These are phyloP conservation scores for Holothuria leucospilota DNA, from an alignment of 53 echinoderm and acorn worm species.

Conservation along the genomic window DNA sequence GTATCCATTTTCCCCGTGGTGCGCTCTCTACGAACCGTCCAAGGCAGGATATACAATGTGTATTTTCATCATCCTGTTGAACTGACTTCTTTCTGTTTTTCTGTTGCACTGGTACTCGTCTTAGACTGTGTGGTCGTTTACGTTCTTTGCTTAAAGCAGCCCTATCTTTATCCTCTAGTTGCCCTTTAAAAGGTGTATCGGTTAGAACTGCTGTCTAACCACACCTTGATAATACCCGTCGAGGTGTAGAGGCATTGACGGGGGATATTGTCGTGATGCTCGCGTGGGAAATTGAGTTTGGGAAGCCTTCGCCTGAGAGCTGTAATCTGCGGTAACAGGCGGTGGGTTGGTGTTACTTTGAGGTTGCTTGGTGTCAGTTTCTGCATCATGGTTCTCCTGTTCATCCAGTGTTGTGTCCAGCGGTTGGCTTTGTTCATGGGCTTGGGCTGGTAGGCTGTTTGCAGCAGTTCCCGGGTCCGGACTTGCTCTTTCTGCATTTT, in stretches of 20 bases:
- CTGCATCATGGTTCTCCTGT: slow-evolving; percentile 3
- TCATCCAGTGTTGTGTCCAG: too few species aligned
- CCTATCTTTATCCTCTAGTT: too few species aligned
- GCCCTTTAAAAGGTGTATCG: too few species aligned
- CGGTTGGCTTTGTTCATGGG: not conserved
- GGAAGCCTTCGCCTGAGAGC: not conserved
- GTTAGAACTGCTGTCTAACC: too few species aligned
- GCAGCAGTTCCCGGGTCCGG: not conserved
- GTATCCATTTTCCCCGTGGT: slow-evolving; percentile 16
- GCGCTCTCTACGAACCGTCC: slow-evolving; percentile 10
- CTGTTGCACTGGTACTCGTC: too few species aligned
- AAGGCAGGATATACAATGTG: slow-evolving; percentile 29
- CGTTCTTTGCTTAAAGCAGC: too few species aligned
- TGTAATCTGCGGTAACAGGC: not conserved
- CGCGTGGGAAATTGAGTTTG: not conserved
- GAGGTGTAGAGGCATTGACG: too few species aligned
- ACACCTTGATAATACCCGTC: too few species aligned
- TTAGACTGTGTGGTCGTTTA: too few species aligned
- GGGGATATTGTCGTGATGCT: too few species aligned
- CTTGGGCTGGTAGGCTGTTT: slow-evolving; percentile 2
- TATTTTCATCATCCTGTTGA: slow-evolving; percentile 8
- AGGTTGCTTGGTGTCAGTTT: not conserved
- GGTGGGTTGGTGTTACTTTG: slow-evolving; percentile 5
- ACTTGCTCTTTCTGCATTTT: not conserved
- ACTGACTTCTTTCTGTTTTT: slow-evolving; percentile 1